phyloP scores from a whole-genome alignment of 2,888 invertebrate genomes.

The Agrotis exclamationis region DNA sequence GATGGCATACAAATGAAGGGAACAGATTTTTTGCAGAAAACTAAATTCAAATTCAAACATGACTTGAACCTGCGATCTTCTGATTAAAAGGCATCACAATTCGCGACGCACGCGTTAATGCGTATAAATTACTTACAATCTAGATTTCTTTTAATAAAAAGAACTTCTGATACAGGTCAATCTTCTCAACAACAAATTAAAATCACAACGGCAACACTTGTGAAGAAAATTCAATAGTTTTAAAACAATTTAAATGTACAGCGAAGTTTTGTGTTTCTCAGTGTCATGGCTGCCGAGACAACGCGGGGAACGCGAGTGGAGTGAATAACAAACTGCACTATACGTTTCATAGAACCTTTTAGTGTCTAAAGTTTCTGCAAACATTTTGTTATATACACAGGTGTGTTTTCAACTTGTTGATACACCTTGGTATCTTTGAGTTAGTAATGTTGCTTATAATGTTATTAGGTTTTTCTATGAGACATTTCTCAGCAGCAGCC shows the following conservation, averaged over 20 bases:
- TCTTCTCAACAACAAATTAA: conserved; percentile 9
- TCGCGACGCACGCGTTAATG: too few species aligned
- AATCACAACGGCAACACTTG: not conserved
- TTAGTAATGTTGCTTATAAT: too few species aligned
- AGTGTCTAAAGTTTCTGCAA: conserved; percentile 1
- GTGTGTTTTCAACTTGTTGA: conserved; percentile 3
- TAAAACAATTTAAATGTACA: conserved; percentile 1
- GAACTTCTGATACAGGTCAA: not conserved
- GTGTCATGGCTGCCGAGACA: conserved; percentile 5
- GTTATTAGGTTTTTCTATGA: too few species aligned
- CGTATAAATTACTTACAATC: too few species aligned
- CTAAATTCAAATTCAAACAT: too few species aligned
- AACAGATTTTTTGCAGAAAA: too few species aligned
- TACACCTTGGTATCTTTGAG: not conserved
- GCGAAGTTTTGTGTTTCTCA: not conserved
- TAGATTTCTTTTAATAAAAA: not conserved
- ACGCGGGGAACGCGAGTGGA: not conserved
- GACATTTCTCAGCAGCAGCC: too few species aligned
- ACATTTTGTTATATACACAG: conserved; percentile 7
- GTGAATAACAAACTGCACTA: conserved; percentile 34
- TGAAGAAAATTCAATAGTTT: not conserved
- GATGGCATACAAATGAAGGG: too few species aligned
- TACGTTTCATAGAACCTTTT: conserved; percentile 6
- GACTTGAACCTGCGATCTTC: too few species aligned
- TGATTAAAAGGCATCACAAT: too few species aligned